Base-by-base conservation (phyloP, 2,797 vertebrate genomes). In the Aulostomus chinensis region DNA sequence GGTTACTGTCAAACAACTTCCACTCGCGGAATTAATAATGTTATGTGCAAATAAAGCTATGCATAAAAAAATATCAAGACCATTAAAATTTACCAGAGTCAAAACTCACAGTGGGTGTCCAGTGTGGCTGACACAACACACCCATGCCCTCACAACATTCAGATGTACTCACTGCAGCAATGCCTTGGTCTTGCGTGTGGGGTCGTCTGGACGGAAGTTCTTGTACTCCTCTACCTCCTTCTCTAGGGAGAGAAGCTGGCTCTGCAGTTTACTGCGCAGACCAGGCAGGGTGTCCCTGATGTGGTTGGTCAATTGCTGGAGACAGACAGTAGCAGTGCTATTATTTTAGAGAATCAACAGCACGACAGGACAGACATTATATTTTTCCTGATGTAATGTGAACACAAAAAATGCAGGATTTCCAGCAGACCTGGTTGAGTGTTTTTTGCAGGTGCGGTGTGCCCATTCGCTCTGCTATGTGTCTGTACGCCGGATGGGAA, bases 181-280 rank as follows among this genome's bases (percentile, higher is more conserved):
- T 6, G 96, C 97, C 89, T 98, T 99, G 82, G 97, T 99, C 81
- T 99, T 98, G 21, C 96, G 83, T 0, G 96, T 96, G n/a, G 97
- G 97, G 42, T 98, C 97, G 0, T 99, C 97, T 0, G 97, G 96
- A 1, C 95, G 90, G 86, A 94, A 99, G 79, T 98, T 98, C 86
- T 98, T 99, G 59, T 92, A 98, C 48, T 98, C 95, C 56, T 98
- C 96, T n/a, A 98, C 97, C 70, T 99, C 97, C 79, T 98, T 98
- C 73, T 99, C 96, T 76, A 99, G 84, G 3, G 95, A 97, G 0
- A 99, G 91, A 29, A 98, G 89, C 82, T 99, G 97, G 69, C 95
- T 96, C 88, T 99, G 97, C 2, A 99, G 91, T 22, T 98, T 98
- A 85, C 92, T 96, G 7, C 97, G 93, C 63, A 98, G 87, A 0